phyloP scores from a whole-genome alignment of 2,797 vertebrate genomes.

The Hyperoplus lanceolatus region DNA sequence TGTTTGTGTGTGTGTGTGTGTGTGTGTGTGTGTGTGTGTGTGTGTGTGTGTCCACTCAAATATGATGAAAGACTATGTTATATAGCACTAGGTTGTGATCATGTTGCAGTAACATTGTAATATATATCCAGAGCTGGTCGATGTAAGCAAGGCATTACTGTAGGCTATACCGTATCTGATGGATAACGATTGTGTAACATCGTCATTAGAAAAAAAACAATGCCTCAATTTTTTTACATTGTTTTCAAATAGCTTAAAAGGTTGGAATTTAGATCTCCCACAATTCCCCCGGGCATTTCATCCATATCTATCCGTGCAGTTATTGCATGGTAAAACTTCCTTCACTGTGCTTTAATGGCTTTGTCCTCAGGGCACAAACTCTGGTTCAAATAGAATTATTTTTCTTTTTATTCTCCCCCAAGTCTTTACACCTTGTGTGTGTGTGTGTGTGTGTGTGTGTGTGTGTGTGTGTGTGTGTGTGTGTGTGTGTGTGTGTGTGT shows the following conservation, averaged over 20 bases:
- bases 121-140: conserved; percentile 28
- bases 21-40: conserved; percentile 21
- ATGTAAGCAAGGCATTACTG: conserved; percentile 35
- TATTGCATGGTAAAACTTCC: conserved; percentile 68
- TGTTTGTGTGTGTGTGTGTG: conserved; percentile 11
- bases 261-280: conserved; percentile 50
- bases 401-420: neutral
- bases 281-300: conserved; percentile 43
- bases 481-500: no score
- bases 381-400: conserved; percentile 66
- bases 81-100: conserved; percentile 69
- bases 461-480: no score
- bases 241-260: conserved; percentile 54
- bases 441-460: no score
- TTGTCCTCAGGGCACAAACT: conserved; percentile 73
- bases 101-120: conserved; percentile 53
- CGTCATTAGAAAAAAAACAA: conserved; percentile 26
- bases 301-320: conserved; percentile 64
- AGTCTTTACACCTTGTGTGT: conserved; percentile 63
- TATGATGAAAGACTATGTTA: conserved; percentile 77
- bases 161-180: conserved; percentile 3
- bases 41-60: conserved; percentile 69
- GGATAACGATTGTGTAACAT: conserved; percentile 41
- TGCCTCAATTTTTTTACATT: neutral
- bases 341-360: conserved; percentile 66